Evolutionary conservation across 1,140 invertebrate species (phyloP).

Genomic region (Anastrepha ludens): DNA sequence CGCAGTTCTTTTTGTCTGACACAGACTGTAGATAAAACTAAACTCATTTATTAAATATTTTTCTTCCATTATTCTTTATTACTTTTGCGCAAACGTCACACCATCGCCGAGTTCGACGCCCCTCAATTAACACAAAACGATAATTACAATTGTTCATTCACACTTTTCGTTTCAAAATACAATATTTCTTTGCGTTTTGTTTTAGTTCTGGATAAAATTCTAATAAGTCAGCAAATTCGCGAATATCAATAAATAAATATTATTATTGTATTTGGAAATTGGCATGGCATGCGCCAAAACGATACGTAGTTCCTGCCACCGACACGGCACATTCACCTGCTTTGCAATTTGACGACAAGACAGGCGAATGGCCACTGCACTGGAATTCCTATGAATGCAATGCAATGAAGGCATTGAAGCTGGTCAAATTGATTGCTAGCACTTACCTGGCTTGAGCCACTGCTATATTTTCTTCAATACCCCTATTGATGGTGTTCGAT

Average conservation of each 20-base stretch:
- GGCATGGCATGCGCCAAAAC: not conserved
- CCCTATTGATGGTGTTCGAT: not conserved
- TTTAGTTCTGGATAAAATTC: not conserved
- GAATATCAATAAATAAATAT: not conserved
- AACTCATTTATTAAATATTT: no score
- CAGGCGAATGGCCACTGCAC: not conserved
- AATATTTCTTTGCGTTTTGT: not conserved
- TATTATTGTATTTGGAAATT: not conserved
- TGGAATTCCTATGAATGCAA: not conserved
- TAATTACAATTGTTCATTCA: slow-evolving; percentile 6
- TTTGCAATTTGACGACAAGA: not conserved
- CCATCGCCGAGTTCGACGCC: not conserved
- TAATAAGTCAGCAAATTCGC: not conserved
- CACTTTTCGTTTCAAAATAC: not conserved
- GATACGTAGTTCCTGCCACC: not conserved
- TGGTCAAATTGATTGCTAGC: not conserved
- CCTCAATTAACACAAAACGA: not conserved
- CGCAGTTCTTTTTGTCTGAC: no score
- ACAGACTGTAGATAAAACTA: no score
- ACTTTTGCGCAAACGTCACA: no score
- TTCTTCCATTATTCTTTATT: no score
- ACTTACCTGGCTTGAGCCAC: no score
- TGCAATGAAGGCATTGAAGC: not conserved
- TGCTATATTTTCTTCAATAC: not conserved
- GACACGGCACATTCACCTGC: not conserved